Evolutionary conservation across 2,888 invertebrate genomes (phyloP).

Genomic region (Oligia fasciuncula): DNA sequence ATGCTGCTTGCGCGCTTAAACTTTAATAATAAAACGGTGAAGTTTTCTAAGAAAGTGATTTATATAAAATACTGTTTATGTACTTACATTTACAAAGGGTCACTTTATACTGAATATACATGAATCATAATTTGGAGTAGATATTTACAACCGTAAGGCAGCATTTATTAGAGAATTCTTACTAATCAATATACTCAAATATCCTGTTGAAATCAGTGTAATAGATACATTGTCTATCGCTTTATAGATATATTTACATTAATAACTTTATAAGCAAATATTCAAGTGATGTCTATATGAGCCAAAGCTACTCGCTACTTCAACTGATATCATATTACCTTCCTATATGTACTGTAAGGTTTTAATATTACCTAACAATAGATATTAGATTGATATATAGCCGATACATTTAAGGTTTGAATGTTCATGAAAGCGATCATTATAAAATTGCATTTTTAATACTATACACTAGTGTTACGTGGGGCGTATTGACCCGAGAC

Average conservation of each 20-base stretch:
- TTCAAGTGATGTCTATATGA: slow-evolving; percentile 74
- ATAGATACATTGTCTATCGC: slow-evolving; percentile 65
- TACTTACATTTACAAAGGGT: slow-evolving; percentile 62
- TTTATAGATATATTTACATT: slow-evolving; percentile 69
- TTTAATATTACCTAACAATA: slow-evolving; percentile 69
- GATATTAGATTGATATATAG: slow-evolving; percentile 67
- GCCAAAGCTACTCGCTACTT: slow-evolving; percentile 81
- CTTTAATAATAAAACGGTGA: slow-evolving; percentile 39
- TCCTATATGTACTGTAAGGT: slow-evolving; percentile 70
- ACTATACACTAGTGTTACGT: slow-evolving; percentile 70
- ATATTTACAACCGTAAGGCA: slow-evolving; percentile 63
- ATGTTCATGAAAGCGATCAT: slow-evolving; percentile 68
- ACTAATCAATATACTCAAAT: slow-evolving; percentile 54
- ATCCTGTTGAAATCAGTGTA: slow-evolving; percentile 55
- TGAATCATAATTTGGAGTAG: slow-evolving; percentile 57
- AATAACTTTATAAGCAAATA: slow-evolving; percentile 59
- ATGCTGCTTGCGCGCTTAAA: slow-evolving; percentile 67
- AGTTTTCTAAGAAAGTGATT: slow-evolving; percentile 53
- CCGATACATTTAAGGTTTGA: slow-evolving; percentile 70
- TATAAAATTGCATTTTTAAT: slow-evolving; percentile 71
- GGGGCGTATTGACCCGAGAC: slow-evolving; percentile 80
- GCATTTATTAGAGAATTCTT: slow-evolving; percentile 62
- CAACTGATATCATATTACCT: slow-evolving; percentile 72
- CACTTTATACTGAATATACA: slow-evolving; percentile 64
- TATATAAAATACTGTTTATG: slow-evolving; percentile 59